These are phyloP conservation scores for Melinaea menophilus DNA, from an alignment of 2,888 invertebrate genomes.

Conservation along the genomic window DNA sequence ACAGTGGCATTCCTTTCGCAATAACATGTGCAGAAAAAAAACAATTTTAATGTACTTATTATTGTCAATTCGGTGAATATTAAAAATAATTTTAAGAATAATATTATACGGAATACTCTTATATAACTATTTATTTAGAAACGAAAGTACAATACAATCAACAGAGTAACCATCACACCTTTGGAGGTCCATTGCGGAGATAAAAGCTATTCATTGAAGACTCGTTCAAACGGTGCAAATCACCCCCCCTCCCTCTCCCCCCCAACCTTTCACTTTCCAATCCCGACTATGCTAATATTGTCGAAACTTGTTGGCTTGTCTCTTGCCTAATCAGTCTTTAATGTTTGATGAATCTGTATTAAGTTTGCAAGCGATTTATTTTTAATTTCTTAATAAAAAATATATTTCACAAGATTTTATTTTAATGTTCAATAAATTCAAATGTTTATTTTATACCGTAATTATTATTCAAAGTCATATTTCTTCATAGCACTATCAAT, in stretches of 20 bases:
- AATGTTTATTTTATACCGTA: too few species aligned
- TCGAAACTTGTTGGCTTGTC: conserved; percentile 35
- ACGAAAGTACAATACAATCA: background rate
- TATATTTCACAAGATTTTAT: too few species aligned
- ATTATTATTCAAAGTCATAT: too few species aligned
- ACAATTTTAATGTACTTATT: too few species aligned
- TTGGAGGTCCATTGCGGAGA: conserved; percentile 37
- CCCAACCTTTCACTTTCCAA: conserved; percentile 57
- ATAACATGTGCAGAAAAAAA: too few species aligned
- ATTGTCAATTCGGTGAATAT: too few species aligned
- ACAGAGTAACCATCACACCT: conserved; percentile 39
- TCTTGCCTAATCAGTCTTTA: conserved; percentile 33
- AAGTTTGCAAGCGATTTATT: conserved; percentile 11
- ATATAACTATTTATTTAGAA: background rate
- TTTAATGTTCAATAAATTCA: too few species aligned
- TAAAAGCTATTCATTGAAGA: conserved; percentile 41
- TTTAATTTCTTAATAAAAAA: background rate
- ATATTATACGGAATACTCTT: too few species aligned
- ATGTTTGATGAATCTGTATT: conserved; percentile 19
- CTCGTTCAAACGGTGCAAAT: conserved; percentile 44
- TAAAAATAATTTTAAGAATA: too few species aligned
- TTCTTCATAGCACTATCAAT: too few species aligned
- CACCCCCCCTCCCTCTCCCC: conserved; percentile 35
- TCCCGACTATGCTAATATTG: conserved; percentile 36
- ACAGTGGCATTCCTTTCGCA: too few species aligned